phyloP scores from a whole-genome alignment of 2,113 vertebrate genomes.

The Myotis yumanensis region DNA sequence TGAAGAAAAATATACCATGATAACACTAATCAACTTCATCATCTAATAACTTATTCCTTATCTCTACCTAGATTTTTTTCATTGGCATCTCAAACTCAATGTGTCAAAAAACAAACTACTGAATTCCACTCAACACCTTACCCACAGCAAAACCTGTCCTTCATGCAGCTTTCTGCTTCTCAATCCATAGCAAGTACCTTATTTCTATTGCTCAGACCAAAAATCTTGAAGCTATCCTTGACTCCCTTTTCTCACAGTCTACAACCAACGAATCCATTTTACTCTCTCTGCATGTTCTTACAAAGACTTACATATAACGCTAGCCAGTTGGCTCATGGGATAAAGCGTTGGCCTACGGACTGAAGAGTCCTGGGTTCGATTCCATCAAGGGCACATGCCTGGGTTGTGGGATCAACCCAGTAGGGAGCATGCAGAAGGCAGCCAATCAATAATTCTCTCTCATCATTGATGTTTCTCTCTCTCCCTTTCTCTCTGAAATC shows the following conservation, averaged over 20 bases:
- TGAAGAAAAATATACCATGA: background rate
- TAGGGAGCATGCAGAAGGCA: too few species aligned
- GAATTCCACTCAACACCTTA: background rate
- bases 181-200: background rate
- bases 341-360: too few species aligned
- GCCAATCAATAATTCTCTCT: too few species aligned
- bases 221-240: slow-evolving; percentile 8
- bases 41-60: background rate
- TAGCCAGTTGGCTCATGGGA: too few species aligned
- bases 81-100: background rate
- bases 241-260: background rate
- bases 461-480: too few species aligned
- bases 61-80: background rate
- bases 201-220: background rate
- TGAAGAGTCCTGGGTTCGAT: too few species aligned
- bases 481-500: too few species aligned
- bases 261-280: background rate
- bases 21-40: background rate
- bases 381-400: too few species aligned
- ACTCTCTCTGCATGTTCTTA: background rate
- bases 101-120: background rate
- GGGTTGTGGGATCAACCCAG: too few species aligned
- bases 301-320: background rate
- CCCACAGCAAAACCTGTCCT: background rate
- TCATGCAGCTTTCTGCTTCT: background rate